These are phyloP conservation scores for Chrysemys picta DNA, from an alignment of 2,113 vertebrate genomes.

Conservation along the genomic window DNA sequence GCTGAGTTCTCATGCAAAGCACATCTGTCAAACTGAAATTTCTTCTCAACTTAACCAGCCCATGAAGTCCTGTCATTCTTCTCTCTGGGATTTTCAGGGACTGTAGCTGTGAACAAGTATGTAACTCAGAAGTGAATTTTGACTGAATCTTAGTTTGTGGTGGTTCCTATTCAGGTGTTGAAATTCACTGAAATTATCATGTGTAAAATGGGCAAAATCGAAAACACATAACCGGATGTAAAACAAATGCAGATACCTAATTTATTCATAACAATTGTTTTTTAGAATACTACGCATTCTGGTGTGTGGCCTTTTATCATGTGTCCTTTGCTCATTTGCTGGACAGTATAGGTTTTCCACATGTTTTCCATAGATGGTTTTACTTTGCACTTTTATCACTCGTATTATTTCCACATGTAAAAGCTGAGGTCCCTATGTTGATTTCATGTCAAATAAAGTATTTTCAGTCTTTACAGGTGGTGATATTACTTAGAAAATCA, in stretches of 20 bases:
- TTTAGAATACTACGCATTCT: background rate
- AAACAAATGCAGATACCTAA: background rate
- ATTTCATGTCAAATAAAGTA: conserved; percentile 71
- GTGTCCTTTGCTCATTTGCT: background rate
- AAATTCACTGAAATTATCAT: background rate
- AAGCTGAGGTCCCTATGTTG: conserved; percentile 45
- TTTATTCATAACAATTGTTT: background rate
- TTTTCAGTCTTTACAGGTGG: conserved; percentile 66
- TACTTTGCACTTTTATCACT: conserved; percentile 52
- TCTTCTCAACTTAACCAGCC: background rate
- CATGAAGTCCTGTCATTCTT: background rate
- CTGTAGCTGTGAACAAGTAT: background rate
- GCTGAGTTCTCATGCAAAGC: background rate
- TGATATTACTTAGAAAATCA: conserved; percentile 9
- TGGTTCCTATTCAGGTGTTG: background rate
- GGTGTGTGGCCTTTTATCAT: background rate
- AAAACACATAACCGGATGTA: background rate
- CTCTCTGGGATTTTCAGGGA: background rate
- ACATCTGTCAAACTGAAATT: background rate
- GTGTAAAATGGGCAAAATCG: background rate
- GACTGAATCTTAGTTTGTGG: background rate
- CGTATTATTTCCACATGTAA: conserved; percentile 3
- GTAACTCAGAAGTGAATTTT: background rate
- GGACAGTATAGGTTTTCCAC: background rate
- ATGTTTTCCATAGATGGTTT: background rate